Base-by-base conservation (phyloP, 2,888 invertebrate genomes). In the Nymphalis urticae region DNA sequence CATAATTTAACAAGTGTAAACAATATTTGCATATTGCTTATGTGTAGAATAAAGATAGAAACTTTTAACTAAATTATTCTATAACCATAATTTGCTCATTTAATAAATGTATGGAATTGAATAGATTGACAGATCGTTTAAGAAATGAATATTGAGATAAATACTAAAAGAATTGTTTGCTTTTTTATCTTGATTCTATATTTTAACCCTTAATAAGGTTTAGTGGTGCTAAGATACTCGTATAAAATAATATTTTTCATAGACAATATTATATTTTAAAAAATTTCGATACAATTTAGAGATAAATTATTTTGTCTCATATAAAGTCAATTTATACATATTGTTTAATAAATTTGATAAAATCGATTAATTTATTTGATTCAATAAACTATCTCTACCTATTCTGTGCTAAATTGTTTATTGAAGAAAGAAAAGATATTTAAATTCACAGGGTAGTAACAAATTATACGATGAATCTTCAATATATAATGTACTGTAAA, bases 211-310 rank as follows among this genome's bases (percentile, higher is more conserved):
- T 65, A 47, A 59, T 62, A 62, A 66, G 50, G 56, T 51, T 77
- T 88, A 88, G 90, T 85, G 92, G 92, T 92, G 91, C 91, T 91
- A 90, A 86, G 82, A 85, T 84, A 32, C 5, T 32, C 27, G 27
- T 32, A 84, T 72, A 81, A 76, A 83, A 69, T 78, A 83, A 87
- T 90, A 91, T 91, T 88, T 89, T 90, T 88, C 84, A 87, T 89
- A 90, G 87, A 88, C 82, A 88, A 87, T 89, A 86, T 87, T 88
- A 85, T 87, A 86, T 86, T 87, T 89, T 88, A 77, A 83, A 54
- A 87, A 80, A 88, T 88, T 90, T 87, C 78, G 82, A 88, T 83
- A 80, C 79, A 77, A 67, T 89, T 89, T 88, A 86, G 84, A 85
- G 87, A 86, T 85, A 85, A 84, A 79, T 80, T 76, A 71, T 79